phyloP scores from a whole-genome alignment of 2,113 vertebrate genomes.

The Lontra canadensis region DNA sequence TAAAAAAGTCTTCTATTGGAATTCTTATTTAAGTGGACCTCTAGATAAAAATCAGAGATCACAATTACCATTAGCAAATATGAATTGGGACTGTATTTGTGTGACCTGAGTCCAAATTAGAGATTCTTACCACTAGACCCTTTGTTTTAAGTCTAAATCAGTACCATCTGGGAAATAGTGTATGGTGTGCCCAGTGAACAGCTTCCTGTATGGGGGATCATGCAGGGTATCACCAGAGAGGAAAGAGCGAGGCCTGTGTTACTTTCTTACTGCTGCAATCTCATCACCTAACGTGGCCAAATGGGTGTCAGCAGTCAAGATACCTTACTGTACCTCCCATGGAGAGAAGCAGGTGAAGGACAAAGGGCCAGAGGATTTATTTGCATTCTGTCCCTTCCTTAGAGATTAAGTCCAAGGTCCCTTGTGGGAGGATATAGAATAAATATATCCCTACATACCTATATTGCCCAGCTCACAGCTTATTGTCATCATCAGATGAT shows the following conservation, averaged over 20 bases:
- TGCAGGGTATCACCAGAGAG: not conserved
- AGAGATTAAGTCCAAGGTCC: not conserved
- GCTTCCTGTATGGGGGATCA: not conserved
- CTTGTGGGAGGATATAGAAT: not conserved
- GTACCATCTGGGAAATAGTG: not conserved
- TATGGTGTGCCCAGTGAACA: not conserved
- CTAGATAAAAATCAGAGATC: not conserved
- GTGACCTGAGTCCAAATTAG: not conserved
- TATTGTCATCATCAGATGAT: constrained; percentile 1
- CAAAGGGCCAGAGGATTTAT: not conserved
- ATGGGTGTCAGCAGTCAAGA: not conserved
- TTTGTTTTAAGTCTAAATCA: not conserved
- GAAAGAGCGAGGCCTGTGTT: not conserved
- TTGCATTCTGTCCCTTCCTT: not conserved
- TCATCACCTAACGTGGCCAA: not conserved
- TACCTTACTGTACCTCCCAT: not conserved
- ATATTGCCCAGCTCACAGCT: not conserved
- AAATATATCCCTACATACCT: not conserved
- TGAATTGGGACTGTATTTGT: not conserved
- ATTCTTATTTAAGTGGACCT: not conserved
- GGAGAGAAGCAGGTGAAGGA: constrained; percentile 10
- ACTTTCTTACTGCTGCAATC: not conserved
- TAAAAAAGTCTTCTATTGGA: not conserved
- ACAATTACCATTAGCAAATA: not conserved
- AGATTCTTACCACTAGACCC: not conserved